Percentiles rank a stretch among this genome's conserved stretches.
phyloP scores from a whole-genome alignment of 2,797 vertebrate genomes.

The Buceros bicornis region DNA sequence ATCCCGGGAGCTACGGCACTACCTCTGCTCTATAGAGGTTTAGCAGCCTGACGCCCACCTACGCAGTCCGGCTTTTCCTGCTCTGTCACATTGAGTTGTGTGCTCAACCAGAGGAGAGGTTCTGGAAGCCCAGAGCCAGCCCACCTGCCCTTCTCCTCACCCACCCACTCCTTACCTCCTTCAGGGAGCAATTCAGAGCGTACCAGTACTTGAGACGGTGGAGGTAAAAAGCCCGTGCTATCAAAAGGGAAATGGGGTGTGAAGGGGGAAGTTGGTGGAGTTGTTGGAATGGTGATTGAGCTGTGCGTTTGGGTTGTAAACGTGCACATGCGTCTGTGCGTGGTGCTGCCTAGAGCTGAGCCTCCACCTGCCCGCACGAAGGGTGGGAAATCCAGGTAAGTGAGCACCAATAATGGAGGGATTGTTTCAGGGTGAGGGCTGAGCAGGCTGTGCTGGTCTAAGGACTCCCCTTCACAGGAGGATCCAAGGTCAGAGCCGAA shows the following conservation, averaged over 20 bases:
- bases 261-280: background rate
- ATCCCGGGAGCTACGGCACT: background rate
- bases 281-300: background rate
- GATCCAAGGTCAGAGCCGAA: background rate
- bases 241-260: background rate
- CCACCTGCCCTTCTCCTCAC: background rate
- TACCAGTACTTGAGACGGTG: fast-evolving
- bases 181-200: background rate
- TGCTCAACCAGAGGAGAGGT: background rate
- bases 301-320: background rate
- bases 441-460: background rate
- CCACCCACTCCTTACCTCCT: background rate
- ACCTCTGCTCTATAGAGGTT: background rate
- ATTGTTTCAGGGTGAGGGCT: background rate
- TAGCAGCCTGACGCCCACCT: background rate
- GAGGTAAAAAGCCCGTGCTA: background rate
- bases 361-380: background rate
- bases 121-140: background rate
- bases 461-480: background rate
- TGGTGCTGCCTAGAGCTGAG: background rate
- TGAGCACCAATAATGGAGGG: background rate
- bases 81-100: background rate
- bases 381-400: background rate
- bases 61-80: background rate
- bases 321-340: background rate